Conservation (phyloP, 2,797 vertebrate species). For the Danio choprae region DNA sequence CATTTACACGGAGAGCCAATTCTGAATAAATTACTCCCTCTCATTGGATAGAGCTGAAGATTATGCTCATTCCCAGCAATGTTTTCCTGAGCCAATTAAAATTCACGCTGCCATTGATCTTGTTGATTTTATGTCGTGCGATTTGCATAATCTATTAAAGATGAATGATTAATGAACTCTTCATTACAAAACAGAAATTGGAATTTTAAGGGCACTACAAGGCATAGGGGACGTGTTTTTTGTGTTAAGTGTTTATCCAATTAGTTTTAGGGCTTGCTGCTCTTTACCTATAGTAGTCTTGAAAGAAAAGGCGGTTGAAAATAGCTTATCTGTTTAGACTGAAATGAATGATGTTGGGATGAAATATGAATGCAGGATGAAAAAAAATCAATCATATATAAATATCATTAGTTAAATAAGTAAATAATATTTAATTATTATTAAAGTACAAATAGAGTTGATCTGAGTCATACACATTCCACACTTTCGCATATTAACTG, state of each 20-base stretch:
- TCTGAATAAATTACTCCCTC: conserved; percentile 95
- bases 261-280: conserved; percentile 65
- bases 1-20: conserved; percentile 89
- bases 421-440: background rate
- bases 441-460: background rate
- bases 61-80: conserved; percentile 88
- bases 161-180: conserved; percentile 97
- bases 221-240: conserved; percentile 71
- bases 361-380: background rate
- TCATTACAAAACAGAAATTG: conserved; percentile 81
- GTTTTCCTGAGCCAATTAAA: conserved; percentile 97
- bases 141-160: conserved; percentile 99
- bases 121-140: conserved; percentile 94
- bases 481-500: conserved; percentile 48
- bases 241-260: conserved; percentile 73
- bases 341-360: conserved; percentile 11
- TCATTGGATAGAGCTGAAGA: conserved; percentile 86
- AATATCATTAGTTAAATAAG: background rate
- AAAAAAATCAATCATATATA: background rate
- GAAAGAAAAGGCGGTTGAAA: conserved; percentile 57
- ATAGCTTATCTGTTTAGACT: conserved; percentile 9
- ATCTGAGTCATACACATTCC: conserved; percentile 51
- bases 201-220: conserved; percentile 73
- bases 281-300: conserved; percentile 59
- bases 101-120: conserved; percentile 95